Evolutionary conservation across 2,888 invertebrate genomes (phyloP), one percentile per base, ranked within the genome.

Genomic region (Clusia tigrina): DNA sequence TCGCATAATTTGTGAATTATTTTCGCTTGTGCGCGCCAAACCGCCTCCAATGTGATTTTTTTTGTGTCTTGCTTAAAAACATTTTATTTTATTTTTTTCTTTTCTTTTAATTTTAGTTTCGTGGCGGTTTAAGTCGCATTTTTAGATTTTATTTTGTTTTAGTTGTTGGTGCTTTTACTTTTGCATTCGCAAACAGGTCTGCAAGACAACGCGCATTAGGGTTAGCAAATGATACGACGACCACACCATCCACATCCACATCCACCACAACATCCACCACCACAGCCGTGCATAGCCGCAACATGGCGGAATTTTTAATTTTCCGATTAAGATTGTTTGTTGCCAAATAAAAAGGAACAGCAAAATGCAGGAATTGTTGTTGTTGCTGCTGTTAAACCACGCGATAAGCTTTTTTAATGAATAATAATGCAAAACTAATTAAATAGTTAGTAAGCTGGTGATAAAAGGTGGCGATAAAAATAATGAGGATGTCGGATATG

Each of bases 1-100:
- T 80, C 81, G 81, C 81, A 81, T 81, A 81, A 81, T 81, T 81
- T 81, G 77, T 78, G 78, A 79, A 80, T 81, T 81, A 81, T 80
- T 73, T 74, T 77, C 70, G 71, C 73, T 71, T 69, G 72, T 70
- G 73, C 74, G 73, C 73, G 69, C 67, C 70, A 72, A 73, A 71
- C 76, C 74, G 69, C 74, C 72, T 73, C 62, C 73, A 72, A 70
- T 67, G 66, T n/a, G 64, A 58, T 58, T 58, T 52, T 52, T 6
- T 10, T 52, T 6, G 10, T 15, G 42, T 42, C n/a, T 6, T 53
- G 6, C 20, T 55, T 32, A 9, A 5, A 5, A 12, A 26, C 15
- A 1, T 54, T 24, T n/a, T 24, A n/a, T 25, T 54, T 54, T n/a
- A 9, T 5, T 24, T 26, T 17, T 26, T 24, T 10, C 26, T 26